phyloP scores from a whole-genome alignment of 1,140 invertebrate species.

The Danaus plexippus region DNA sequence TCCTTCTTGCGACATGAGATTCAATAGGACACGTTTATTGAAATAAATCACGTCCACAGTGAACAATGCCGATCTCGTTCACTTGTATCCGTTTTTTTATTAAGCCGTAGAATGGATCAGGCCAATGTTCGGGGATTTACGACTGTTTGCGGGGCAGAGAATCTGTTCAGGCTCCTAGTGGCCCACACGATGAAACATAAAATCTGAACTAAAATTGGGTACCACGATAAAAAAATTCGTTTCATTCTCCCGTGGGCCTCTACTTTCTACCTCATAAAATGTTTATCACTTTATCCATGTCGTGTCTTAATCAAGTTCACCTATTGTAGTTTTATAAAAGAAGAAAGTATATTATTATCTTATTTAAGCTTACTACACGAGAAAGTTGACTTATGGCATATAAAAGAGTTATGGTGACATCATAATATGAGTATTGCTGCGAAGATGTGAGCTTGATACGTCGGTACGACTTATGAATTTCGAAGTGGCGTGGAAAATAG shows the following conservation, averaged over 20 bases:
- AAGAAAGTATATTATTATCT: too few relatives aligned
- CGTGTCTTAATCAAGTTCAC: constrained; percentile 3
- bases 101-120: constrained; percentile 44
- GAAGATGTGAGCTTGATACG: constrained; percentile 11
- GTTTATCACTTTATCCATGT: constrained; percentile 9
- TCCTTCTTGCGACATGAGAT: constrained; percentile 15
- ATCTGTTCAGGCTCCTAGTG: constrained; percentile 36
- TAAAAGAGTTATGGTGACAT: constrained; percentile 6
- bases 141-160: constrained; percentile 47
- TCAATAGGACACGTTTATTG: constrained; percentile 34
- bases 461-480: constrained; percentile 42
- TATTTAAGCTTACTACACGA: neutral
- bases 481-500: constrained; percentile 36
- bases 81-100: constrained; percentile 49
- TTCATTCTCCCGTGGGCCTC: constrained; percentile 9
- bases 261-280: constrained; percentile 1
- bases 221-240: constrained; percentile 23
- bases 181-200: constrained; percentile 36
- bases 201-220: constrained; percentile 32
- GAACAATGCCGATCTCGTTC: constrained; percentile 32
- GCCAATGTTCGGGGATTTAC: constrained; percentile 51
- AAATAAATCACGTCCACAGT: constrained; percentile 44
- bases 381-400: constrained; percentile 2
- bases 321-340: too few relatives aligned
- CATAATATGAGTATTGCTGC: constrained; percentile 11